These are phyloP conservation scores for Nannospalax galili DNA, from an alignment of 2,113 vertebrate genomes.

Conservation along the genomic window DNA sequence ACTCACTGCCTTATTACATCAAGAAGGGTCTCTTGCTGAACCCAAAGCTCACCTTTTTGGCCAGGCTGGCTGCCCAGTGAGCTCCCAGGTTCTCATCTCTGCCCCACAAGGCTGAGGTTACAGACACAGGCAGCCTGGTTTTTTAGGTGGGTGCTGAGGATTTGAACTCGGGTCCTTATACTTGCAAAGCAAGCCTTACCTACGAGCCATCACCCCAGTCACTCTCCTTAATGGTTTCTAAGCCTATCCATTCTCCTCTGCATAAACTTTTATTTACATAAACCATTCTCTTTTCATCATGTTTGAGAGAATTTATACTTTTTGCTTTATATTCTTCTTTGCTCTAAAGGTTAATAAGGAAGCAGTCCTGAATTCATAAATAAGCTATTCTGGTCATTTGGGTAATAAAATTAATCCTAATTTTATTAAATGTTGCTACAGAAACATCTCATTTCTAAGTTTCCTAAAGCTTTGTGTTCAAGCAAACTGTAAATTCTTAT, in stretches of 20 bases:
- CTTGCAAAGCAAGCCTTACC: background rate
- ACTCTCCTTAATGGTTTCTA: background rate
- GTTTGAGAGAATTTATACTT: background rate
- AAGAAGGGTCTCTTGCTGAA: background rate
- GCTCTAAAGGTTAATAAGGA: background rate
- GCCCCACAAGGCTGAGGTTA: background rate
- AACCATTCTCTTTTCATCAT: background rate
- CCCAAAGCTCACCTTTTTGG: background rate
- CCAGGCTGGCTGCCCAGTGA: background rate
- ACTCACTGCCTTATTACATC: background rate
- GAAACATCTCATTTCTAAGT: constrained; percentile 25
- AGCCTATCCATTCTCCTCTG: background rate
- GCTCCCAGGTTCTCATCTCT: background rate
- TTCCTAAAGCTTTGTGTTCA: constrained; percentile 26
- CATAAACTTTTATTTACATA: background rate
- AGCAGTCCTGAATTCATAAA: constrained; percentile 5
- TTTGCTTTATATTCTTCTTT: constrained; percentile 14
- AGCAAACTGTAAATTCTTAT: background rate
- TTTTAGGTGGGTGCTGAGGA: background rate
- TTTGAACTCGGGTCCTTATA: background rate
- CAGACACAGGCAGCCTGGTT: background rate
- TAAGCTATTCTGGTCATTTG: background rate
- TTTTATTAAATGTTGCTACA: constrained; percentile 41
- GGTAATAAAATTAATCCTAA: background rate
- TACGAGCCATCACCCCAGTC: background rate